Evolutionary conservation across 2,797 vertebrate species (phyloP).

Genomic region (Taenioides sp.): DNA sequence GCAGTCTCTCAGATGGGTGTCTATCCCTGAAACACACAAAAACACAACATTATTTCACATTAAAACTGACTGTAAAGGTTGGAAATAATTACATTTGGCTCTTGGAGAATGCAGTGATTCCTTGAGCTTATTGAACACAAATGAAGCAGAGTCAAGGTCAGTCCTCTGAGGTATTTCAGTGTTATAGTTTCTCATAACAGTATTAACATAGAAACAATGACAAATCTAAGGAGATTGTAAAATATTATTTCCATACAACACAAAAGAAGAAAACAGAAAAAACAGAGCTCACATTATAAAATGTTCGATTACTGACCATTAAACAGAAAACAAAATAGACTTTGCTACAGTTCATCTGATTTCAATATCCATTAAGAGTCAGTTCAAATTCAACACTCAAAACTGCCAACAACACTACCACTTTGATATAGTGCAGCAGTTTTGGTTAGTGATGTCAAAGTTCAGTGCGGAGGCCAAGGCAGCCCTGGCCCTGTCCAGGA

Average conservation of each 20-base stretch:
- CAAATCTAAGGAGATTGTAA: not conserved
- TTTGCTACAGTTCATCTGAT: not conserved
- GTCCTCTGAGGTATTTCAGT: not conserved
- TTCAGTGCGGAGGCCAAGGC: constrained; percentile 9
- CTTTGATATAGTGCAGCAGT: not conserved
- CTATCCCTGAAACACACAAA: constrained; percentile 82
- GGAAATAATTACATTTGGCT: not conserved
- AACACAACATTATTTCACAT: not conserved
- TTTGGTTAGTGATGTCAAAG: constrained; percentile 9
- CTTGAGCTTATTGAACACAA: not conserved
- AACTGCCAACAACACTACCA: not conserved
- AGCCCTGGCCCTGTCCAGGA: constrained; percentile 21
- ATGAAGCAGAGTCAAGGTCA: not conserved
- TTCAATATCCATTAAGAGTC: constrained; percentile 13
- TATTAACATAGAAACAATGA: not conserved
- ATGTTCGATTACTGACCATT: not conserved
- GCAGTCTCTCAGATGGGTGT: constrained; percentile 88
- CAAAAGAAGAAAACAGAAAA: not conserved
- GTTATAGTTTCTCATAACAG: not conserved
- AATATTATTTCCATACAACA: not conserved
- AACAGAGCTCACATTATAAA: not conserved
- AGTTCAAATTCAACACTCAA: not conserved
- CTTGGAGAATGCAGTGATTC: not conserved
- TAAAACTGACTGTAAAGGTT: not conserved
- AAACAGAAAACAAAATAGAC: not conserved